Conservation (phyloP, 2,888 invertebrate species). For the Steinernema hermaphroditum region DNA sequence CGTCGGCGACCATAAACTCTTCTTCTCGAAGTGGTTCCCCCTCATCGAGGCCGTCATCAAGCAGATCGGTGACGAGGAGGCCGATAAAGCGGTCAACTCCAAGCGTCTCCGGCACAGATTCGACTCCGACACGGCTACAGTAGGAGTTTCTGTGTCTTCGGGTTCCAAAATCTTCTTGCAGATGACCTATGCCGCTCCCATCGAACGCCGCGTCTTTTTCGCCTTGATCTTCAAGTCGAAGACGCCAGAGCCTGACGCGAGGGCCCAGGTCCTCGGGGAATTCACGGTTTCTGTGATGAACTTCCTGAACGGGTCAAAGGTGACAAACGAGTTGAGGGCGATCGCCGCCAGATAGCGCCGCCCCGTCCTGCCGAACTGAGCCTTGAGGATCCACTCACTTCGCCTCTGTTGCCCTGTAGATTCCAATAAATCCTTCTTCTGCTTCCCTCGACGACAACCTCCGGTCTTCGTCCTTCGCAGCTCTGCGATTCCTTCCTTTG, state of each 20-base stretch:
- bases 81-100: not conserved
- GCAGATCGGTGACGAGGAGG: not conserved
- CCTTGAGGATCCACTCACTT: no score
- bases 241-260: not conserved
- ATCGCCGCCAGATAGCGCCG: not conserved
- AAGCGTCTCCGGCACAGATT: not conserved
- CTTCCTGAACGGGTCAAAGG: constrained; percentile 18
- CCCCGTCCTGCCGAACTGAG: not conserved
- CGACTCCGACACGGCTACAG: not conserved
- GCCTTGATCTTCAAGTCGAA: constrained; percentile 11
- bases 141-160: not conserved
- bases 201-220: constrained; percentile 10
- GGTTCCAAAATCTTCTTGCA: not conserved
- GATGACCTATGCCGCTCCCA: not conserved
- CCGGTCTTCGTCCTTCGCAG: no score
- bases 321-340: constrained; percentile 1
- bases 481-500: no score
- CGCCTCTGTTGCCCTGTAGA: no score
- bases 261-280: not conserved
- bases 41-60: not conserved
- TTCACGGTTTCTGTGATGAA: not conserved
- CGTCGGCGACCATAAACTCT: not conserved
- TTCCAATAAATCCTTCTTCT: no score
- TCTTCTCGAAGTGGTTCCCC: not conserved
- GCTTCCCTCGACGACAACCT: no score